Evolutionary conservation across 2,113 vertebrate genomes (phyloP), one percentile per base, ranked within the genome.

Genomic region (Proteles cristata): DNA sequence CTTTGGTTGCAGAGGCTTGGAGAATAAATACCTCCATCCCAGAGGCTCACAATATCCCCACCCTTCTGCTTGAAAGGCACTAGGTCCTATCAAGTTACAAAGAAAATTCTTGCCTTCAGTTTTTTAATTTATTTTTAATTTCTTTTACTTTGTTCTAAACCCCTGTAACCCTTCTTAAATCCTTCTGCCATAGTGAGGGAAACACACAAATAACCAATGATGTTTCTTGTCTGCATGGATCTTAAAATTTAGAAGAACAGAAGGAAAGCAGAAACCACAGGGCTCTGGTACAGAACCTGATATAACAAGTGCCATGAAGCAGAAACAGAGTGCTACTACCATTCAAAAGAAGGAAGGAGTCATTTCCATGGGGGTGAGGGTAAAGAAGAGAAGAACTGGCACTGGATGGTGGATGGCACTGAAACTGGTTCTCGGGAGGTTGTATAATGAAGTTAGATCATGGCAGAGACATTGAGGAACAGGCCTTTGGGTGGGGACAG

Each of bases 61-160:
- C 1, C 4, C 14, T 15, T 76, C 66, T 65, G 17, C 35, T 21
- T 23, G 0, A 69, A 92, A 35, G 43, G 1, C 23, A 71, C 21
- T 65, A 31, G n/a, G 74, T 33, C 48, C 53, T 82, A 12, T 58
- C n/a, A 43, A 48, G 2, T 26, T 58, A 16, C 65, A 87, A 63
- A 84, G 50, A 81, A 66, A 91, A 93, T 55, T 9, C 2, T 45
- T 45, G 53, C 14, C 86, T 35, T 83, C 7, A 0, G 73, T 90
- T 90, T 85, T 35, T 25, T 26, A 14, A 19, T 83, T 33, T 26
- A 5, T 85, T 79, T 93, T 85, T 63, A 43, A 86, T 88, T 82
- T 92, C 23, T 77, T 83, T n/a, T 76, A 53, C 76, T 94, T 93
- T 69, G 17, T 23, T 65, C 8, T 61, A 76, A 90, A 87, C 28